Conservation (phyloP, 2,113 vertebrate genomes). For the Myrmophylax atrothorax region DNA sequence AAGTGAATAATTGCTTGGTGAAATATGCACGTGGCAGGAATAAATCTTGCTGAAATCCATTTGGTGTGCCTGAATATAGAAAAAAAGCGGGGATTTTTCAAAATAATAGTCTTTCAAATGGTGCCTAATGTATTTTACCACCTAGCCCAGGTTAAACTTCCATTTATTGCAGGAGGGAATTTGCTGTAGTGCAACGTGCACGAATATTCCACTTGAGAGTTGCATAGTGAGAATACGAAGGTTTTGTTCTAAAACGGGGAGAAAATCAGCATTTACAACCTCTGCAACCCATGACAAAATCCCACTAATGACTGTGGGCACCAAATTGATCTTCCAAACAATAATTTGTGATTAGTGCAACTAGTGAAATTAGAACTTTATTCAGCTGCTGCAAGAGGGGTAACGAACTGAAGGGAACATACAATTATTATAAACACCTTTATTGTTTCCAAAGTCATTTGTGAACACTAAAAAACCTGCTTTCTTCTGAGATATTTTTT, state of each 20-base stretch:
- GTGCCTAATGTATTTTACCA: not conserved
- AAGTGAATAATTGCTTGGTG: slow-evolving; percentile 8
- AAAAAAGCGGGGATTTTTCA: not conserved
- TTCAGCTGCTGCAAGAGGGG: not conserved
- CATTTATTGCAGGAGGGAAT: not conserved
- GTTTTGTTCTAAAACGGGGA: not conserved
- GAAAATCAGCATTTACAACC: not conserved
- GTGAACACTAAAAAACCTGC: not conserved
- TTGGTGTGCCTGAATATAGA: not conserved
- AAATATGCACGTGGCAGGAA: not conserved
- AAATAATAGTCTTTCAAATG: not conserved
- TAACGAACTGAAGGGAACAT: not conserved
- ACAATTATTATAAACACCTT: not conserved
- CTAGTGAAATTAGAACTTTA: not conserved
- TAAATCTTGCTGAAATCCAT: not conserved
- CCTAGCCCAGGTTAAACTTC: not conserved
- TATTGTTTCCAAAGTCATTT: not conserved
- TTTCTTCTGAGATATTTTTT: not conserved
- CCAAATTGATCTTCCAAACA: not conserved
- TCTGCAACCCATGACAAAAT: not conserved
- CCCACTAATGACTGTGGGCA: not conserved
- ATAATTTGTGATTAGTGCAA: not conserved
- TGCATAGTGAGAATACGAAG: not conserved
- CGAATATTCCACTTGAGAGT: not conserved
- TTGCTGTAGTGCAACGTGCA: not conserved